Evolutionary conservation across 2,113 vertebrate species (phyloP).

Genomic region (Gavia stellata): DNA sequence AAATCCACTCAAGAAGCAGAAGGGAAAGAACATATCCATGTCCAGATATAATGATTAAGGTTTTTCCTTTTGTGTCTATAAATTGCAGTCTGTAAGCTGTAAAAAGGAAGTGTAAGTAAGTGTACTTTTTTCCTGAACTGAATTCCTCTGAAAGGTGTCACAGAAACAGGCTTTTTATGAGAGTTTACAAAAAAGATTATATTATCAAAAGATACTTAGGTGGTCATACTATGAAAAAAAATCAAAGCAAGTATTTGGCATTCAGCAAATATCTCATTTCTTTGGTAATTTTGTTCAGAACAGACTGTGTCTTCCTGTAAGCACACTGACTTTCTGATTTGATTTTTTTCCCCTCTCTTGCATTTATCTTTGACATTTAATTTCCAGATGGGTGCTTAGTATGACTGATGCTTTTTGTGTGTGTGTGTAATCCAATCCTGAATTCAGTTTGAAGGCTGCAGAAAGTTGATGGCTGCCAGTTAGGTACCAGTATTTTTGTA

Average conservation of each 20-base stretch:
- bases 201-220: neutral
- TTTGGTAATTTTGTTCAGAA: conserved; percentile 56
- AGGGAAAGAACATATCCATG: neutral
- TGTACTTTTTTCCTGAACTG: neutral
- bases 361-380: conserved; percentile 72
- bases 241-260: conserved; percentile 10
- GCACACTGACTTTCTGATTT: conserved; percentile 48
- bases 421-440: conserved; percentile 36
- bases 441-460: conserved; percentile 42
- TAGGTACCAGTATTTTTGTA: neutral
- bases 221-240: neutral
- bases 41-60: neutral
- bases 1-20: neutral
- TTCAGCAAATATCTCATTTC: conserved; percentile 48
- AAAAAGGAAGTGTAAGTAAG: neutral
- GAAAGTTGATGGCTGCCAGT: neutral
- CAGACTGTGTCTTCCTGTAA: conserved; percentile 60
- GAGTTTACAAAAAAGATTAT: neutral
- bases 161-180: neutral
- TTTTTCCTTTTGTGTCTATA: neutral
- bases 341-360: conserved; percentile 17
- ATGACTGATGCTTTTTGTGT: conserved; percentile 44
- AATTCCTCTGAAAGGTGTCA: neutral
- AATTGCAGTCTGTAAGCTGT: neutral
- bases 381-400: conserved; percentile 68